Evolutionary conservation across 2,797 vertebrate species (phyloP).

Genomic region (Rhadinocentrus ornatus): DNA sequence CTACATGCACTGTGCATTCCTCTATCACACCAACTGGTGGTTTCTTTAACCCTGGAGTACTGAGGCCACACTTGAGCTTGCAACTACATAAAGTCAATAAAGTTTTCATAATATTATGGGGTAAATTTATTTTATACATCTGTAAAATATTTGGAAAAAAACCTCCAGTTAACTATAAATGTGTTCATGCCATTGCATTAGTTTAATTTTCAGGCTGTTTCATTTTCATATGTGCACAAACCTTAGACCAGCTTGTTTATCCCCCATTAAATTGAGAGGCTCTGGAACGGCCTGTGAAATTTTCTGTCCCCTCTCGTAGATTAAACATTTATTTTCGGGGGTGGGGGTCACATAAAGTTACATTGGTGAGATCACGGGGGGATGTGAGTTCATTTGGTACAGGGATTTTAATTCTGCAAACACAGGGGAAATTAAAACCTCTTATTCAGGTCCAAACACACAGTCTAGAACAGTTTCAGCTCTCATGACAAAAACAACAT

Average conservation of each 20-base stretch:
- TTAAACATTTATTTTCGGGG: background rate
- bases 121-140: no score
- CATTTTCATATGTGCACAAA: conserved; percentile 39
- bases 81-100: no score
- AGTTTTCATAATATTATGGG: no score
- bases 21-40: no score
- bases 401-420: background rate
- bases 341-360: background rate
- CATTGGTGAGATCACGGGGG: background rate
- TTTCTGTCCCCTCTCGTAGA: background rate
- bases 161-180: no score
- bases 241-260: conserved; percentile 39
- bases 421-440: background rate
- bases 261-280: conserved; percentile 30
- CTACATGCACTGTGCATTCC: no score
- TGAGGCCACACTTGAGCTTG: no score
- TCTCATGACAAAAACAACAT: background rate
- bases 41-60: no score
- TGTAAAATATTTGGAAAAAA: no score
- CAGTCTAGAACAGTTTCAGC: background rate
- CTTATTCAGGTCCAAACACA: conserved; percentile 1
- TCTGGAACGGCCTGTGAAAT: conserved; percentile 13
- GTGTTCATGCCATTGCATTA: no score
- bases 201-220: no score
- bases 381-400: background rate